These are phyloP conservation scores for Priapulus caudatus DNA, from an alignment of 2,888 invertebrate species.

Conservation along the genomic window DNA sequence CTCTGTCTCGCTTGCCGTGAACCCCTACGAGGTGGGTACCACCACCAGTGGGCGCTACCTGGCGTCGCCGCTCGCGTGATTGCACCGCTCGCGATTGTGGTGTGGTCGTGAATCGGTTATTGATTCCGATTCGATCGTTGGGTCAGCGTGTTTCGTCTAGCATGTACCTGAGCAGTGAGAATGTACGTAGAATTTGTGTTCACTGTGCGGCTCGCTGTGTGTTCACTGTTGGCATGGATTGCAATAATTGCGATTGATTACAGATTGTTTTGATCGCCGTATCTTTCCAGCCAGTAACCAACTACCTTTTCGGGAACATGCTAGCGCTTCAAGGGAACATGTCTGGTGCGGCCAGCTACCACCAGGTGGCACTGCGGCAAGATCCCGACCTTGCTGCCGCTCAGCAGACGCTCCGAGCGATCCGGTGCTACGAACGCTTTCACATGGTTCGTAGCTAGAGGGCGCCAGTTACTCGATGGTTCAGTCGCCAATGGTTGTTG, in stretches of 20 bases:
- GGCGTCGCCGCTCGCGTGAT: too few relatives aligned
- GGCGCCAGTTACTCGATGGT: background rate
- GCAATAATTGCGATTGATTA: too few relatives aligned
- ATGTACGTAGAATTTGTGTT: too few relatives aligned
- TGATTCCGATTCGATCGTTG: slow-evolving; percentile 1
- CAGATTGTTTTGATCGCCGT: too few relatives aligned
- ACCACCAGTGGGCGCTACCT: too few relatives aligned
- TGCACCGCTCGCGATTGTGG: background rate
- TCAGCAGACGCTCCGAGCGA: slow-evolving; percentile 30
- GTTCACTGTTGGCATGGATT: too few relatives aligned
- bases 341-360: slow-evolving; percentile 43
- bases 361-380: slow-evolving; percentile 32
- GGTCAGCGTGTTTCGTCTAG: too few relatives aligned
- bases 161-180: too few relatives aligned
- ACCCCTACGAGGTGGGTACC: slow-evolving; percentile 48
- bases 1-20: slow-evolving; percentile 50
- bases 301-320: slow-evolving; percentile 53
- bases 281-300: slow-evolving; percentile 59
- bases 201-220: too few relatives aligned
- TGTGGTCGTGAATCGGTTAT: slow-evolving; percentile 2
- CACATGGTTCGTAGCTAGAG: too few relatives aligned
- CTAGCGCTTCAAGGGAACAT: slow-evolving; percentile 52
- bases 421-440: slow-evolving; percentile 34
- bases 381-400: slow-evolving; percentile 29
- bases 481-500: background rate